phyloP scores from a whole-genome alignment of 1,140 invertebrate genomes.

The Cyphomyrmex costatus region DNA sequence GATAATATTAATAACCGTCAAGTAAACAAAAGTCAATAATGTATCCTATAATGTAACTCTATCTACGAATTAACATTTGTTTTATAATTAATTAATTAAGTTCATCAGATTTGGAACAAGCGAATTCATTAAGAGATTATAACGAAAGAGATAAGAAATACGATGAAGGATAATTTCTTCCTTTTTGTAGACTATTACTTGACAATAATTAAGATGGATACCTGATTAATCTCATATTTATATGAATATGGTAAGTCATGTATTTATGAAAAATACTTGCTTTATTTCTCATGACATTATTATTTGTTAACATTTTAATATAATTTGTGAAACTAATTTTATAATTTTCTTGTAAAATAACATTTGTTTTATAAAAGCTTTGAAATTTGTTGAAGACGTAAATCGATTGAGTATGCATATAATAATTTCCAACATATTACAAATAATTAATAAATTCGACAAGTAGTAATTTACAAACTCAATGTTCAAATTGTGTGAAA shows the following conservation, averaged over 20 bases:
- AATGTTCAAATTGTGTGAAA: neutral
- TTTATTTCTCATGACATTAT: conserved; percentile 10
- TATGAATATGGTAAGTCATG: neutral
- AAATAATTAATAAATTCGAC: conserved; percentile 38
- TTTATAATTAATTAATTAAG: conserved; percentile 50
- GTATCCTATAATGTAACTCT: neutral
- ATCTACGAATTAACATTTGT: neutral
- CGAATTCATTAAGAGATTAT: conserved; percentile 14
- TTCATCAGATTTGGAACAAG: conserved; percentile 14
- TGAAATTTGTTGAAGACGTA: conserved; percentile 2
- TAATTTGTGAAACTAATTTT: conserved; percentile 14
- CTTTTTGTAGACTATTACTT: conserved; percentile 29
- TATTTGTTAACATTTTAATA: conserved; percentile 15
- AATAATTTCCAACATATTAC: conserved; percentile 34
- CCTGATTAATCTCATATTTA: conserved; percentile 41
- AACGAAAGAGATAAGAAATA: conserved; percentile 42
- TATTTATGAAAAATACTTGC: neutral
- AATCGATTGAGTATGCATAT: conserved; percentile 16
- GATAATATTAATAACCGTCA: neutral
- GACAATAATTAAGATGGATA: conserved; percentile 50
- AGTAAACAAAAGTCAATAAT: neutral
- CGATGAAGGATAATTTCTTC: conserved; percentile 36
- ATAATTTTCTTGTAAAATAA: conserved; percentile 2
- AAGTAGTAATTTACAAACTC: conserved; percentile 2
- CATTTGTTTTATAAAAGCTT: conserved; percentile 18